Evolutionary conservation across 2,888 invertebrate species (phyloP), one percentile per base, ranked within the genome.

Genomic region (Bruchidius siliquastri): DNA sequence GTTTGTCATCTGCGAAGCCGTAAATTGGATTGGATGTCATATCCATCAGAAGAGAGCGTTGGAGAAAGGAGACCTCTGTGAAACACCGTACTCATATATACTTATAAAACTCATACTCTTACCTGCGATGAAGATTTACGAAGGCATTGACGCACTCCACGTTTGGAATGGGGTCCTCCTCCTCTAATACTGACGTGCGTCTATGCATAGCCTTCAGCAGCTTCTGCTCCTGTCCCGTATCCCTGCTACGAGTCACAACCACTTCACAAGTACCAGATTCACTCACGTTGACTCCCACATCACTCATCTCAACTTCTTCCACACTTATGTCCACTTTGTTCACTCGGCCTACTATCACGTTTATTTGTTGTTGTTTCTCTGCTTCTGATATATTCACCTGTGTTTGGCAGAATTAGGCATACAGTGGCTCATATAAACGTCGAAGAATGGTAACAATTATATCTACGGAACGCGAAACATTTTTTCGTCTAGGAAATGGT

Each of bases 141-240:
- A 75, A 79, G 71, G 74, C 77, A 70, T 81, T 80, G 0, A 77
- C 69, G 72, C 78, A 79, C 72, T 81, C 79, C 10, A 76, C 74
- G 10, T 76, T 73, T 26, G 72, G 73, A 21, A 72, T 71, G 66
- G 72, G 69, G 20, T 78, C 73, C 32, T 78, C 78, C 69, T 81
- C 78, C 20, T 80, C 79, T 22, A 82, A 66, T 21, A 82, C 78
- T 0, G 82, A 81, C 2, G 79, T 80, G 22, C 78, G 77, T 67
- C 81, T 72, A 69, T 80, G 75, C 18, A 70, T 20, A 22, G 74
- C 78, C 21, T 77, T 79, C 66, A 77, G 69, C 22, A 76, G 73
- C 22, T 78, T 77, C 22, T 81, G 81, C 49, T 80, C 75, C n/a
- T 69, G 74, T 21, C 72, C 78, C 20, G 80, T 70, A 67, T 73